Evolutionary conservation across 2,797 vertebrate genomes (phyloP), one percentile per base, ranked within the genome.

Genomic region (Pseudocheirus occidentalis): DNA sequence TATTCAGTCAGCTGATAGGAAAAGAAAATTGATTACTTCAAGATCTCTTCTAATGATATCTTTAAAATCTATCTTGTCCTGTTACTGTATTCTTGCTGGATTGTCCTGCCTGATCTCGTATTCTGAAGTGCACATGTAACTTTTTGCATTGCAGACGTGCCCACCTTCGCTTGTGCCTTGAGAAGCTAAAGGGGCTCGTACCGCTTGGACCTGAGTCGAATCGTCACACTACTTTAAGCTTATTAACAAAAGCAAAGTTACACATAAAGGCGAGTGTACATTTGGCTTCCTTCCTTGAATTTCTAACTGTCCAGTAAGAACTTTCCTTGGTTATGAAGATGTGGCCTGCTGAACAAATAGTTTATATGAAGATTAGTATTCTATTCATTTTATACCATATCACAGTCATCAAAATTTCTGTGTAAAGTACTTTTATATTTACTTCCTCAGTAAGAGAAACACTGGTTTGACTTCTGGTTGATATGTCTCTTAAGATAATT

Each of bases 151-250:
- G 0, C 96, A 99, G 99, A 97, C 99, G 99, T 94, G 99, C 99
- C 95, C 99, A 99, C 96, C 99, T 99, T 97, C 98, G 99, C 94
- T 96, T 99, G 97, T 99, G 99, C 98, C 98, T 99, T 98, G 99
- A 99, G 98, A 99, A 99, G 97, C 98, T 99, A 98, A 99, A 99
- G 97, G 99, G 99, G 34, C 98, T 99, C 10, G 99, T 99, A 95
- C 99, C 99, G 0, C 98, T 99, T 90, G 99, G 99, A 97, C 99
- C 99, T 7, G 99, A 99, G 62, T 99, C 99, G 58, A 99, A 98
- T 98, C 98, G 99, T 95, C 99, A 99, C 98, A 99, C 99, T 95
- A 99, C 99, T 0, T 98, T 99, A 97, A 99, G 99, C 98, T 98
- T 99, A 97, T 99, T 99, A 96, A 99, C 99, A 98, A 99, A 99